Conservation (phyloP, 2,888 invertebrate species). For the Euplexia lucipara region DNA sequence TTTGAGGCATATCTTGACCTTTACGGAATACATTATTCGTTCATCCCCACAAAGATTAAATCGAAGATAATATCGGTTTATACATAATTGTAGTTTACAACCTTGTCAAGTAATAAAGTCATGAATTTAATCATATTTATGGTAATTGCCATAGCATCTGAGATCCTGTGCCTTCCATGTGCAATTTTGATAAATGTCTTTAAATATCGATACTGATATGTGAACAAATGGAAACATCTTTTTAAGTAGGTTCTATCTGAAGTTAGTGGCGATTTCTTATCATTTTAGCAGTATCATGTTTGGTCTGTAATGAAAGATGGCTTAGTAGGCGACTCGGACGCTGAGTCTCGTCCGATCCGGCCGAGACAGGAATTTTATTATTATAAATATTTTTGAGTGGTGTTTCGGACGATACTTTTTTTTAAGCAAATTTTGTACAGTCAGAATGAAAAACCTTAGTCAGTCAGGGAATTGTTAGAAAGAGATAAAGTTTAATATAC, state of each 20-base stretch:
- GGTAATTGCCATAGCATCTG: constrained; percentile 37
- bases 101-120: constrained; percentile 59
- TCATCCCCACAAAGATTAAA: constrained; percentile 37
- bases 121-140: constrained; percentile 53
- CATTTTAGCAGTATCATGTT: neutral
- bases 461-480: too few species aligned
- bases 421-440: too few species aligned
- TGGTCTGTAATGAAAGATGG: too few species aligned
- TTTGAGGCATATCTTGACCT: constrained; percentile 31
- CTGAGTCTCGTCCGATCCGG: too few species aligned
- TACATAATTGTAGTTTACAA: constrained; percentile 55
- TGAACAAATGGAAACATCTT: neutral
- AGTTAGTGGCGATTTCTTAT: too few species aligned
- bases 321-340: too few species aligned
- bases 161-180: neutral
- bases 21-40: constrained; percentile 21
- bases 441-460: too few species aligned
- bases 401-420: too few species aligned
- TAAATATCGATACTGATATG: neutral
- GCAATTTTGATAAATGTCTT: constrained; percentile 51
- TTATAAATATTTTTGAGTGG: too few species aligned
- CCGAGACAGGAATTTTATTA: too few species aligned
- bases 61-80: constrained; percentile 32
- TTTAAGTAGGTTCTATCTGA: too few species aligned
- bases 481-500: too few species aligned